phyloP scores from a whole-genome alignment of 2,113 vertebrate genomes.

The Nansenia antarctica region DNA sequence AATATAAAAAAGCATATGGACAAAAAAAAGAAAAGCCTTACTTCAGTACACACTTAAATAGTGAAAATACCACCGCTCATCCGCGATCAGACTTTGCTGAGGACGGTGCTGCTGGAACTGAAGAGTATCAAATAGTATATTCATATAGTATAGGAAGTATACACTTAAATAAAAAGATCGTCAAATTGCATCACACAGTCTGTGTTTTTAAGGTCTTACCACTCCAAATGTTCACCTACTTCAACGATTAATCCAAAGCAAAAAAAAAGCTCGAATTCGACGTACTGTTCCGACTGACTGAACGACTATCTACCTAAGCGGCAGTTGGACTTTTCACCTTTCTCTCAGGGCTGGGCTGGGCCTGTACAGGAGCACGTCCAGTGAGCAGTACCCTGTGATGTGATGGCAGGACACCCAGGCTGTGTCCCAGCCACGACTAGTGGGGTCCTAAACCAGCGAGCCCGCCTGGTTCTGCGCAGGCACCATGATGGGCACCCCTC shows the following conservation, averaged over 20 bases:
- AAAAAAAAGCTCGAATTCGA: not conserved
- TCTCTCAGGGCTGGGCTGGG: too few relatives aligned
- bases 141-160: too few relatives aligned
- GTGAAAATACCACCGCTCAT: too few relatives aligned
- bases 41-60: conserved; percentile 17
- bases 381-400: not conserved
- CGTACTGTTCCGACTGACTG: too few relatives aligned
- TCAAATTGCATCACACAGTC: conserved; percentile 36
- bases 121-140: too few relatives aligned
- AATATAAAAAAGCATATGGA: conserved; percentile 53
- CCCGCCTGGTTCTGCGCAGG: conserved; percentile 88
- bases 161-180: conserved; percentile 38
- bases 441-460: conserved; percentile 80
- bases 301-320: conserved; percentile 32
- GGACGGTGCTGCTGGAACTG: too few relatives aligned
- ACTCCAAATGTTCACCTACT: conserved; percentile 10
- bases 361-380: not conserved
- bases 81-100: too few relatives aligned
- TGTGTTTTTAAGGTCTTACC: conserved; percentile 28
- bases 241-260: not conserved
- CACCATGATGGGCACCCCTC: conserved; percentile 87
- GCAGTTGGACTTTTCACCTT: conserved; percentile 8
- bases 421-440: not conserved
- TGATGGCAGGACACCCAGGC: too few relatives aligned
- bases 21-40: not conserved